phyloP scores from a whole-genome alignment of 1,140 invertebrate species.

The Psilanteris sp. region DNA sequence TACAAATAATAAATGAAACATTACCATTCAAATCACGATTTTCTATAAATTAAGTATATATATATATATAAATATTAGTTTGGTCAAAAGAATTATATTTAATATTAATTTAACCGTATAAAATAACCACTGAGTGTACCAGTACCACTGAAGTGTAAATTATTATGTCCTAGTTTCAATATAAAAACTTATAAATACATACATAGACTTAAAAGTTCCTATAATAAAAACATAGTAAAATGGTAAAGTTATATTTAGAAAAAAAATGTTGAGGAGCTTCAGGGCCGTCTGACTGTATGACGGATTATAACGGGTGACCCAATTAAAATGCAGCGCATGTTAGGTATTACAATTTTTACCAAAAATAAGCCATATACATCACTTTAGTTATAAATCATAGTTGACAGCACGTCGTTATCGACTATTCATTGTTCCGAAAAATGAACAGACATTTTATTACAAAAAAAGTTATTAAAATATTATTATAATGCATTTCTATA shows the following conservation, averaged over 20 bases:
- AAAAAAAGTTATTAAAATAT: no score
- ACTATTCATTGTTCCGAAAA: conserved; percentile 3
- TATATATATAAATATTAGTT: no score
- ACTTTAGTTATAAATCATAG: conserved; percentile 36
- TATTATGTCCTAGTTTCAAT: conserved; percentile 25
- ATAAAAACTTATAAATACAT: conserved; percentile 17
- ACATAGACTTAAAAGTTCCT: conserved; percentile 46
- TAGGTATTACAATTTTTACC: conserved; percentile 30
- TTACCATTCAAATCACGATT: no score
- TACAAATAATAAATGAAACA: no score
- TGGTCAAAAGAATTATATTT: no score
- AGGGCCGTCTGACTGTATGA: conserved; percentile 60
- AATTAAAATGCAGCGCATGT: conserved; percentile 67
- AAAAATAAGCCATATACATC: conserved; percentile 39
- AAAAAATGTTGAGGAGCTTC: conserved; percentile 61
- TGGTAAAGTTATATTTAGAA: conserved; percentile 44
- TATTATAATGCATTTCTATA: no score
- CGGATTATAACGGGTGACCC: conserved; percentile 72
- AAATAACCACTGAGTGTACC: no score
- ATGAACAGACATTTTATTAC: no score
- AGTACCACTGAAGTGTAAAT: conserved; percentile 9
- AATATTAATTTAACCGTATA: no score
- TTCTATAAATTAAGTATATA: no score
- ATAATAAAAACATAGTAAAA: conserved; percentile 22
- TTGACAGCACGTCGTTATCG: conserved; percentile 22